phyloP scores from a whole-genome alignment of 2,797 vertebrate species.

The Macropodus opercularis region DNA sequence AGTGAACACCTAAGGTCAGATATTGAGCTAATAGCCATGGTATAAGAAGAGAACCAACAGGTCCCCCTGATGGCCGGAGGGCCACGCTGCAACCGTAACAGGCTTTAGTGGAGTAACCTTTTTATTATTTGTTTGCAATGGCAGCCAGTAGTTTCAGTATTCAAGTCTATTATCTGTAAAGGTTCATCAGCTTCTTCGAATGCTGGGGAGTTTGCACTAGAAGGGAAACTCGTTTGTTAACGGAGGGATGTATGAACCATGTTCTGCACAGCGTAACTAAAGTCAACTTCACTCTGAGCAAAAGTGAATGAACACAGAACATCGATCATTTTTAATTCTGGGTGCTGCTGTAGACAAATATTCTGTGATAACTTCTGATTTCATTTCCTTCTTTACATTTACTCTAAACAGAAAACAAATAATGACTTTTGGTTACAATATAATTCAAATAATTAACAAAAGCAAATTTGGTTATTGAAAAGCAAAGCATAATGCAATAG shows the following conservation, averaged over 20 bases:
- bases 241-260: neutral
- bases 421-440: neutral
- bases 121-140: too few species aligned
- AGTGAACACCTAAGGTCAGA: too few species aligned
- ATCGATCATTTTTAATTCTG: neutral
- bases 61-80: too few species aligned
- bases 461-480: slow-evolving; percentile 12
- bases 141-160: too few species aligned
- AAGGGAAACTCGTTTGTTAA: neutral
- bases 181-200: neutral
- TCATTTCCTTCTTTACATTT: neutral
- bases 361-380: neutral
- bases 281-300: neutral
- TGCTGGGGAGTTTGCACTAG: neutral
- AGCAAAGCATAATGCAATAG: too few species aligned
- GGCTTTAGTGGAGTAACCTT: too few species aligned
- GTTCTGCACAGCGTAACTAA: neutral
- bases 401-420: neutral
- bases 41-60: too few species aligned
- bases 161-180: too few species aligned
- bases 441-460: slow-evolving; percentile 1
- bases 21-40: too few species aligned
- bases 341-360: neutral
- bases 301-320: neutral
- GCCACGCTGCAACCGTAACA: too few species aligned